These are phyloP conservation scores for Macropodus opercularis DNA, from an alignment of 2,797 vertebrate genomes.

Conservation along the genomic window DNA sequence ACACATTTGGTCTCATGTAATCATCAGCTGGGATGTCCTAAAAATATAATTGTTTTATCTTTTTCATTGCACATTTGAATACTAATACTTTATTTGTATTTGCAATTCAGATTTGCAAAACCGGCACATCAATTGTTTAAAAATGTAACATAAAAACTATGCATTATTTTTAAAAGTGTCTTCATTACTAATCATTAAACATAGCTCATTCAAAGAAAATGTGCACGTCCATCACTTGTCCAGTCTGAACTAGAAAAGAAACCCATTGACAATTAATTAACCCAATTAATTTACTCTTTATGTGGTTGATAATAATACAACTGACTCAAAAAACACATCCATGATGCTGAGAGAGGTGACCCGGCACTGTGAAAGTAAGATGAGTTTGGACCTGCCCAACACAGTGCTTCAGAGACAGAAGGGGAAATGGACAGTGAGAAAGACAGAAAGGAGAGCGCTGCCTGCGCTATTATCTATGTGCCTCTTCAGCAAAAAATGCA, in stretches of 20 bases:
- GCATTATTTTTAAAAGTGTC: background rate
- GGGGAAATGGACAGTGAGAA: conserved; percentile 51
- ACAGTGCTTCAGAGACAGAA: conserved; percentile 65
- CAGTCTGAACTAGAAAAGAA: background rate
- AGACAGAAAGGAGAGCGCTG: conserved; percentile 77
- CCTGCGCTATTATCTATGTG: conserved; percentile 99
- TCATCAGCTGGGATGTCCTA: background rate
- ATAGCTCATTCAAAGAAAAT: background rate
- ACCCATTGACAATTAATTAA: no score
- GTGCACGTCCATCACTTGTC: background rate
- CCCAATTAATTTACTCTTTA: conserved; percentile 5
- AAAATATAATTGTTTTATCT: background rate
- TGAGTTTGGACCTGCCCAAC: conserved; percentile 74
- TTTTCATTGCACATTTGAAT: background rate
- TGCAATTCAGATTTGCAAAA: background rate
- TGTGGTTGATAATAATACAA: background rate
- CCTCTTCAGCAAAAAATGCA: conserved; percentile 94
- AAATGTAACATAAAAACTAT: no score
- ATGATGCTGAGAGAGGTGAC: conserved; percentile 25
- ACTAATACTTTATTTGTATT: background rate
- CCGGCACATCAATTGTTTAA: background rate
- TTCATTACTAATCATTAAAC: background rate
- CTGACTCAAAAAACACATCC: conserved; percentile 18
- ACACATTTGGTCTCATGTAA: background rate
- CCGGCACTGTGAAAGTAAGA: conserved; percentile 38